Percentiles rank a stretch among this genome's conserved stretches.
Evolutionary conservation across 2,888 invertebrate species (phyloP).

Genomic region (Empis stercorea): DNA sequence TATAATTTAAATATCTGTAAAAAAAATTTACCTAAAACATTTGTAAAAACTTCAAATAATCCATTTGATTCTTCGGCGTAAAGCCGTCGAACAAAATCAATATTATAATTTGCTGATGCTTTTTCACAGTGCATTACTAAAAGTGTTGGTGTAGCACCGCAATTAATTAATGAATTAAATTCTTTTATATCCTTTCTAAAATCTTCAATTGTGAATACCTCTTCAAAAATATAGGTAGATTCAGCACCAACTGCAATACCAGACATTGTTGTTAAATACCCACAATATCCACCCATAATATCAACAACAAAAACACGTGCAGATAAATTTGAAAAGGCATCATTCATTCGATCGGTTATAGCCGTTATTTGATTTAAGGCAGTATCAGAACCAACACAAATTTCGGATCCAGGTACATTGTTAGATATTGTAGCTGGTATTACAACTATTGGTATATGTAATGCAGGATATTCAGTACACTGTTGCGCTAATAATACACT

Average conservation of each 20-base stretch:
- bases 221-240: slow-evolving; percentile 92
- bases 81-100: slow-evolving; percentile 82
- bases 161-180: slow-evolving; percentile 89
- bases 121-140: slow-evolving; percentile 83
- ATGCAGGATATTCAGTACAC: slow-evolving; percentile 43
- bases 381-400: slow-evolving; percentile 86
- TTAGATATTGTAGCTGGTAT: slow-evolving; percentile 93
- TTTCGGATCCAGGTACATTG: slow-evolving; percentile 92
- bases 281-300: slow-evolving; percentile 96
- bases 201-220: slow-evolving; percentile 73
- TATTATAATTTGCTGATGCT: slow-evolving; percentile 84
- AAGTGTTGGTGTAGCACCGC: slow-evolving; percentile 79
- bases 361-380: slow-evolving; percentile 93
- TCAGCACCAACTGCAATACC: slow-evolving; percentile 92
- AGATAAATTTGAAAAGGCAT: slow-evolving; percentile 41
- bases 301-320: slow-evolving; percentile 90
- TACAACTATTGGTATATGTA: slow-evolving; percentile 80
- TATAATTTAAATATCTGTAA: neutral
- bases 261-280: slow-evolving; percentile 84
- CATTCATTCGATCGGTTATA: slow-evolving; percentile 84
- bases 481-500: slow-evolving; percentile 11
- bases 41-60: slow-evolving; percentile 80
- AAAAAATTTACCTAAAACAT: slow-evolving; percentile 50
- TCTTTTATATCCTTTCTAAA: slow-evolving; percentile 76
- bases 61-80: slow-evolving; percentile 90